Percentiles rank a stretch among this genome's conserved stretches.
Evolutionary conservation across 30 jellyfish, hydroid and myxozoan species (phyloP).

Genomic region (Nemopilema nomurai): DNA sequence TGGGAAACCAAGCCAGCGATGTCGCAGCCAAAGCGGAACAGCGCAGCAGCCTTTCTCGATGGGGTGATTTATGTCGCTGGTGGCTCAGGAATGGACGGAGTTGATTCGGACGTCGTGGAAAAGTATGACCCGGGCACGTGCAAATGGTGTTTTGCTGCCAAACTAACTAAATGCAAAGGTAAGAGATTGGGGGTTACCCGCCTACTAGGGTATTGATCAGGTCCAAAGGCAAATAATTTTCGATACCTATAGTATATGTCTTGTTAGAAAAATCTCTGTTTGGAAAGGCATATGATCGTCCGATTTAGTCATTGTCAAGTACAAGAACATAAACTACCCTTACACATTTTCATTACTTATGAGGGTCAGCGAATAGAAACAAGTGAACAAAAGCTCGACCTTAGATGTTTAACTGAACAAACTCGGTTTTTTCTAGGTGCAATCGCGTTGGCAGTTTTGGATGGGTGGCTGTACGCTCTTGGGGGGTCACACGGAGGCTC

Average conservation of each 20-base stretch:
- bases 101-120: conserved; percentile 76
- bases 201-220: too few species aligned
- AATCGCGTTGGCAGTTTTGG: conserved; percentile 71
- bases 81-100: conserved; percentile 76
- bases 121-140: conserved; percentile 67
- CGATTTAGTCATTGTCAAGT: too few species aligned
- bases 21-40: conserved; percentile 63
- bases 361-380: too few species aligned
- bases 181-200: background rate
- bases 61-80: conserved; percentile 88
- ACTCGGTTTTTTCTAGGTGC: conserved; percentile 73
- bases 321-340: too few species aligned
- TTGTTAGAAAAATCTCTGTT: background rate
- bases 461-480: conserved; percentile 94
- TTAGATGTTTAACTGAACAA: too few species aligned
- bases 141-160: conserved; percentile 71
- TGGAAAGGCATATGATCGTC: too few species aligned
- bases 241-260: too few species aligned
- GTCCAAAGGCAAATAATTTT: too few species aligned
- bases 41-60: conserved; percentile 71
- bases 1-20: conserved; percentile 86
- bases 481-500: conserved; percentile 94
- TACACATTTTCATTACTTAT: too few species aligned
- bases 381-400: too few species aligned
- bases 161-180: conserved; percentile 67